Percentiles rank a stretch among this genome's conserved stretches.
These are phyloP conservation scores for Parelbella ahira DNA, from an alignment of 2,888 invertebrate genomes.

Conservation along the genomic window DNA sequence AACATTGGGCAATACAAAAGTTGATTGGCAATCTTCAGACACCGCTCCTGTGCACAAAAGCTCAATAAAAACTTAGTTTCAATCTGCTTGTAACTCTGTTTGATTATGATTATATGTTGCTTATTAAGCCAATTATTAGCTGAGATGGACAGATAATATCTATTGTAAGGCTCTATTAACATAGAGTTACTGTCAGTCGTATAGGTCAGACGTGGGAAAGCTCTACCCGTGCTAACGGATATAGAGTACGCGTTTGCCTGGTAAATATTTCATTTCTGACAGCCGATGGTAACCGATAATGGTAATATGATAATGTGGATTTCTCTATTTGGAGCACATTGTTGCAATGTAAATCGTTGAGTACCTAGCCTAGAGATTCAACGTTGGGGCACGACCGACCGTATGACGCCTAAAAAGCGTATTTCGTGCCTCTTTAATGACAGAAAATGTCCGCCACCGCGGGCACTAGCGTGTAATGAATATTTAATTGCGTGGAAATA, in stretches of 20 bases:
- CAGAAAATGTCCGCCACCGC: constrained; percentile 54
- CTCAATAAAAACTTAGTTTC: constrained; percentile 52
- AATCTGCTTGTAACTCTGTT: constrained; percentile 64
- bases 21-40: constrained; percentile 54
- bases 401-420: constrained; percentile 42
- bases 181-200: constrained; percentile 42
- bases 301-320: constrained; percentile 27
- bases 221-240: background rate
- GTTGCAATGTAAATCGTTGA: constrained; percentile 36
- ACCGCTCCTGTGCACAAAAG: constrained; percentile 42
- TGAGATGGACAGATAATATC: constrained; percentile 48
- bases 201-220: constrained; percentile 43
- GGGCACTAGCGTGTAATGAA: constrained; percentile 58
- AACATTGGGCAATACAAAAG: constrained; percentile 42
- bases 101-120: constrained; percentile 65
- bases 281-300: constrained; percentile 1
- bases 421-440: constrained; percentile 60
- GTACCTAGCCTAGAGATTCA: constrained; percentile 25
- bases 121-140: constrained; percentile 70
- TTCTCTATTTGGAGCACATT: constrained; percentile 24
- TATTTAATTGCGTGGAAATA: constrained; percentile 73
- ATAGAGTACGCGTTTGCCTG: constrained; percentile 6
- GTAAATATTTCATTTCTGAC: constrained; percentile 12
- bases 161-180: constrained; percentile 59
- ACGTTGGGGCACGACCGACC: constrained; percentile 41